Evolutionary conservation across 2,888 invertebrate genomes (phyloP), one percentile per base, ranked within the genome.

Genomic region (Sinhomidia bicolor): DNA sequence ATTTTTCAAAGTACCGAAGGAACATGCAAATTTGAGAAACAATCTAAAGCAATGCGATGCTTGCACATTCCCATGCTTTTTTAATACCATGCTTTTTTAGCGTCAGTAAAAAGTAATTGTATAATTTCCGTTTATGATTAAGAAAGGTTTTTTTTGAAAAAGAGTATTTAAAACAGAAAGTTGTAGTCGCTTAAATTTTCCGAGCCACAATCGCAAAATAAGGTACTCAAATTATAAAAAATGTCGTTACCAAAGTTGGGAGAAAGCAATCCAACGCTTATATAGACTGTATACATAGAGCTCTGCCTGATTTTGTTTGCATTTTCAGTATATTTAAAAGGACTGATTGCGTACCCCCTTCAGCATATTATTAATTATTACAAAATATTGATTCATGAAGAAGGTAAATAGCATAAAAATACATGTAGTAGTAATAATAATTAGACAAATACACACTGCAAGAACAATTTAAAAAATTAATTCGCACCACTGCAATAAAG

Each of bases 1-100:
- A 44, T 26, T 41, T 17, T 47, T 74, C 47, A 74, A 74, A 74
- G 10, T 71, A 36, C 71, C 26, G 41, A 7, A 51, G 51, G 51
- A 74, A 26, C 74, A 74, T 74, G 74, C 74, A 74, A 51, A 51
- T 47, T 51, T 47, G 47, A 23, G 51, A n/a, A 51, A 74, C 26
- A 51, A 23, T 74, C 1, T 47, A 51, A 74, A 74, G 74, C 74
- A 74, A 68, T 36, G 68, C 68, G 51, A 74, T 74, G 74, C 74
- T 74, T 47, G 29, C n/a, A 74, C 71, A 83, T 83, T 83, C 83
- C 51, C 83, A 83, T 83, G 83, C 83, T 81, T 81, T 80, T 32
- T 32, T 26, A 20, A 32, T 23, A 44, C 41, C 83, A 83, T 83
- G 71, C 83, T 83, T 36, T 68, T 60, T 7, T 32, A 36, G 71